Evolutionary conservation across 2,113 vertebrate genomes (phyloP).

Genomic region (Dasyurus viverrinus): DNA sequence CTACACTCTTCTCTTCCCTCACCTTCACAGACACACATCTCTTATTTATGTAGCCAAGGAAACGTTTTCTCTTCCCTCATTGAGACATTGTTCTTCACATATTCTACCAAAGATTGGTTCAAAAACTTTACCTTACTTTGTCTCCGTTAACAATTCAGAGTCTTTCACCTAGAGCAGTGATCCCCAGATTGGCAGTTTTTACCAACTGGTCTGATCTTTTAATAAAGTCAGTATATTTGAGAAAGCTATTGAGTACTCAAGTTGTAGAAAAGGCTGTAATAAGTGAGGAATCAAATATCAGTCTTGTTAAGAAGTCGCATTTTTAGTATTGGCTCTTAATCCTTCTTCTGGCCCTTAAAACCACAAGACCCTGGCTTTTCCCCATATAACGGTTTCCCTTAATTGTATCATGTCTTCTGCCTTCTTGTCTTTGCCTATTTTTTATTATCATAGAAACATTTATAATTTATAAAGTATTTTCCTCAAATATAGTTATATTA

Average conservation of each 20-base stretch:
- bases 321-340: neutral
- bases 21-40: neutral
- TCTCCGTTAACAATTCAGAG: conserved; percentile 77
- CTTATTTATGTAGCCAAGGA: conserved; percentile 1
- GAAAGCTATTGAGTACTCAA: neutral
- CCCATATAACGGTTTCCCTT: neutral
- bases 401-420: neutral
- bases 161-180: conserved; percentile 76
- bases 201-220: neutral
- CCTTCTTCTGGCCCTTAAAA: neutral
- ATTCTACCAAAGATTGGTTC: conserved; percentile 57
- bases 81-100: conserved; percentile 65
- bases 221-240: neutral
- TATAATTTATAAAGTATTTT: too few species aligned
- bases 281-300: neutral
- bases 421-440: too few species aligned
- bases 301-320: neutral
- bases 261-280: neutral
- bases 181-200: conserved; percentile 71
- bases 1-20: conserved; percentile 24
- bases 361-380: neutral
- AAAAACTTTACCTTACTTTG: conserved; percentile 72
- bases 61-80: conserved; percentile 36
- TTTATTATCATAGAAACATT: too few species aligned
- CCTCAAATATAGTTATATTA: too few species aligned